phyloP scores from a whole-genome alignment of 1,140 invertebrate species.

The Bicyclus anynana region DNA sequence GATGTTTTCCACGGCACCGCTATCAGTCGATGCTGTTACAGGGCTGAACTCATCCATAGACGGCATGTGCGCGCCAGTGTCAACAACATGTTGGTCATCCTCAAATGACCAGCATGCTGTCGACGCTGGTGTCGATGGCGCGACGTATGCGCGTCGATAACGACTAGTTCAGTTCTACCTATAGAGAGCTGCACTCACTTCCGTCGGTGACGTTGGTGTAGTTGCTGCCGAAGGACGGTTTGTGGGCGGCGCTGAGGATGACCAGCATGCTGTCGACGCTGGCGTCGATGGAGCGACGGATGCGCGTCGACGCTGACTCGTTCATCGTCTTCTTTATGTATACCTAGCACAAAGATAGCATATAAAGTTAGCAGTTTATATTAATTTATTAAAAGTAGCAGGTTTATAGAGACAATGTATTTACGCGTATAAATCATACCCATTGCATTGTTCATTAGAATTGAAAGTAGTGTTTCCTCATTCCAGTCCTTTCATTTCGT shows the following conservation, averaged over 20 bases:
- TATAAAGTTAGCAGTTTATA: neutral
- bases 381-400: too few relatives aligned
- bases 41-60: too few relatives aligned
- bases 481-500: too few relatives aligned
- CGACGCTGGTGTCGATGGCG: slow-evolving; percentile 43
- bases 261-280: slow-evolving; percentile 59
- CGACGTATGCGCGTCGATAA: slow-evolving; percentile 35
- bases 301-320: slow-evolving; percentile 19
- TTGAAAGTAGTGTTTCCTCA: too few relatives aligned
- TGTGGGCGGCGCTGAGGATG: slow-evolving; percentile 49
- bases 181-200: slow-evolving; percentile 16
- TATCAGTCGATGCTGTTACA: too few relatives aligned
- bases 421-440: too few relatives aligned
- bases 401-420: too few relatives aligned
- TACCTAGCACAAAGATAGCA: slow-evolving; percentile 34
- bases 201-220: slow-evolving; percentile 54
- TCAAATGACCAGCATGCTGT: slow-evolving; percentile 67
- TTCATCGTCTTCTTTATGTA: slow-evolving; percentile 39
- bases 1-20: too few relatives aligned
- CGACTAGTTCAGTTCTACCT: slow-evolving; percentile 16
- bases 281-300: slow-evolving; percentile 46
- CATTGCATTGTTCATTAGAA: too few relatives aligned
- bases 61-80: slow-evolving; percentile 40
- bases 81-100: too few relatives aligned
- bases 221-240: slow-evolving; percentile 37